Conservation (phyloP, 2,797 vertebrate species). For the Micrastur ruficollis region DNA sequence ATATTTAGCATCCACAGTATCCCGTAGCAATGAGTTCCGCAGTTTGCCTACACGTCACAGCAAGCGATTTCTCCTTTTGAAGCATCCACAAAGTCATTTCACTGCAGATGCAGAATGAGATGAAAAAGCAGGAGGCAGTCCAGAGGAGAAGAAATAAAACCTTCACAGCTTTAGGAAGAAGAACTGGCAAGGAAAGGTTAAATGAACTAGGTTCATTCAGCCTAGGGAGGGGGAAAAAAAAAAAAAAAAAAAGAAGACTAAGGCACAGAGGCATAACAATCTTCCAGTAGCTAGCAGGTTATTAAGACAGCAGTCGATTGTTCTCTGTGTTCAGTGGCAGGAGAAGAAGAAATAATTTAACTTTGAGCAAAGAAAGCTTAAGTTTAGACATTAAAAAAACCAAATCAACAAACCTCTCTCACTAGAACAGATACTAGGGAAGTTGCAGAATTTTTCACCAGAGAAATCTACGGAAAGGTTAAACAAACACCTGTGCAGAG, state of each 20-base stretch:
- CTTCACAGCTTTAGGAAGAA: not conserved
- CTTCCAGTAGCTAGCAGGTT: slow-evolving; percentile 53
- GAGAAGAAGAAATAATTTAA: slow-evolving; percentile 62
- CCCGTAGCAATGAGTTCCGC: not conserved
- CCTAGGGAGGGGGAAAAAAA: not conserved
- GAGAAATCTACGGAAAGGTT: slow-evolving; percentile 22
- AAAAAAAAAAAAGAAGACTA: not conserved
- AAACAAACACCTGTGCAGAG: slow-evolving; percentile 40
- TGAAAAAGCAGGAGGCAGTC: slow-evolving; percentile 36
- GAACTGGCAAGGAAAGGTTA: slow-evolving; percentile 44
- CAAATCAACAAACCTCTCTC: not conserved
- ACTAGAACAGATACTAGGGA: not conserved
- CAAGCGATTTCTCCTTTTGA: slow-evolving; percentile 2
- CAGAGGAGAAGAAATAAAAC: slow-evolving; percentile 28
- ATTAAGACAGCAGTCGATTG: slow-evolving; percentile 62
- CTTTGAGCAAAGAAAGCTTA: slow-evolving; percentile 42
- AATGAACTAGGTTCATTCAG: slow-evolving; percentile 24
- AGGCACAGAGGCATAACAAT: slow-evolving; percentile 51
- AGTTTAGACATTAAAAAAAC: slow-evolving; percentile 27
- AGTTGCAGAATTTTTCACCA: not conserved
- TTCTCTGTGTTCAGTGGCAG: slow-evolving; percentile 54
- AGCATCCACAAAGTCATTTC: slow-evolving; percentile 10
- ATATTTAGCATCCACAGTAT: slow-evolving; percentile 6
- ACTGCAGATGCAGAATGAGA: slow-evolving; percentile 1
- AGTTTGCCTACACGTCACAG: not conserved